Percentiles rank a stretch among this genome's conserved stretches.
phyloP scores from a whole-genome alignment of 2,888 invertebrate species.

The Sinhomidia bicolor region DNA sequence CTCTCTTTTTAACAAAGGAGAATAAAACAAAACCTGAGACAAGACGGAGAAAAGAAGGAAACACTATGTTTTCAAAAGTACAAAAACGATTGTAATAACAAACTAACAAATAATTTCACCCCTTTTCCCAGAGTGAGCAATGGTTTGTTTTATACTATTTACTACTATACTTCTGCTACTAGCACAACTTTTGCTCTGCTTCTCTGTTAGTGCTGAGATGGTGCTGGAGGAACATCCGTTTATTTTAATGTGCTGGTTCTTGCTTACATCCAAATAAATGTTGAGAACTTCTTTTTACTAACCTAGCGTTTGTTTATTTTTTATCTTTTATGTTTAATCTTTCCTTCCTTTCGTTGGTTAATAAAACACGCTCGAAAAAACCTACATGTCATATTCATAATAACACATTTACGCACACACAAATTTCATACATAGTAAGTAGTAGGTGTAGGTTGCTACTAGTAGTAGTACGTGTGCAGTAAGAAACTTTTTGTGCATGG shows the following conservation, averaged over 20 bases:
- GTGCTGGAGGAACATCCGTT: conserved; percentile 65
- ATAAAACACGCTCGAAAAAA: conserved; percentile 34
- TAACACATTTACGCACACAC: neutral
- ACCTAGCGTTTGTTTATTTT: conserved; percentile 64
- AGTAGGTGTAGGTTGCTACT: too few species aligned
- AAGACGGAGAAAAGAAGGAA: conserved; percentile 32
- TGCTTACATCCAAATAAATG: conserved; percentile 61
- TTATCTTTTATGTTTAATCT: conserved; percentile 67
- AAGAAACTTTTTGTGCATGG: conserved; percentile 8
- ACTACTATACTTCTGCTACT: neutral
- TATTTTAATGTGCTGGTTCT: conserved; percentile 56
- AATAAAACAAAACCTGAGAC: too few species aligned
- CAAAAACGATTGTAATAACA: conserved; percentile 57
- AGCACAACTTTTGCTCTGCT: neutral
- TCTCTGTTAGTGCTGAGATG: too few species aligned
- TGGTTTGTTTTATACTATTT: neutral
- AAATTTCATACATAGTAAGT: neutral
- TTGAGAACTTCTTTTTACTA: conserved; percentile 53
- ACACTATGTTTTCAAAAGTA: conserved; percentile 33
- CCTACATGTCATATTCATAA: conserved; percentile 44
- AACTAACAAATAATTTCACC: conserved; percentile 58
- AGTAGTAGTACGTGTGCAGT: too few species aligned
- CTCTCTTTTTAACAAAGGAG: conserved; percentile 31
- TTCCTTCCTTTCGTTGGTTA: conserved; percentile 47
- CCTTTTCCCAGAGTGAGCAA: conserved; percentile 50